Evolutionary conservation across 2,113 vertebrate genomes (phyloP).

Genomic region (Varanus komodoensis): DNA sequence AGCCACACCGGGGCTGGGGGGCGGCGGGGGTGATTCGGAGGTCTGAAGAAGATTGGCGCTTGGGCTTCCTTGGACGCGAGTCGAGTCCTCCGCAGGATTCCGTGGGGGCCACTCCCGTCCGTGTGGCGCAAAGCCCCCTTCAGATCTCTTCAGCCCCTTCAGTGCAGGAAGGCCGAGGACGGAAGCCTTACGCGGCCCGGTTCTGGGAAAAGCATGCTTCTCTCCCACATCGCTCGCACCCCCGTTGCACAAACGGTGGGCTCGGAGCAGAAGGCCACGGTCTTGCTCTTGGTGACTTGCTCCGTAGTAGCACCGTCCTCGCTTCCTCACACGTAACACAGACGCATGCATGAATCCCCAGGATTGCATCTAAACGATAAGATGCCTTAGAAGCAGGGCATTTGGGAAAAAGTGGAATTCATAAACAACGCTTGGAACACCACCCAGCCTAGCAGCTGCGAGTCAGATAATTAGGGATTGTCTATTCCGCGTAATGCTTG

Average conservation of each 20-base stretch:
- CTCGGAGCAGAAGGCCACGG: background rate
- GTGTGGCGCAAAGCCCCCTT: background rate
- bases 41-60: no score
- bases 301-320: no score
- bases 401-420: background rate
- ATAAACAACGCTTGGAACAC: background rate
- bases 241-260: background rate
- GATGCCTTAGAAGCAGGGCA: background rate
- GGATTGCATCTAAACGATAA: background rate
- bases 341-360: background rate
- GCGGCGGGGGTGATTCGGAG: no score
- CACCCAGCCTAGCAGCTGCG: background rate
- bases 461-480: constrained; percentile 24
- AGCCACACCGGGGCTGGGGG: no score
- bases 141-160: background rate
- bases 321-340: background rate
- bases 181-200: background rate
- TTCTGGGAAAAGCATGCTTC: background rate
- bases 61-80: no score
- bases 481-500: constrained; percentile 1
- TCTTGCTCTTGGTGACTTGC: background rate
- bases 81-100: no score
- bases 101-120: no score
- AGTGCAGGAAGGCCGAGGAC: background rate
- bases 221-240: background rate